phyloP scores from a whole-genome alignment of 2,888 invertebrate species.

The Chironomus riparius region DNA sequence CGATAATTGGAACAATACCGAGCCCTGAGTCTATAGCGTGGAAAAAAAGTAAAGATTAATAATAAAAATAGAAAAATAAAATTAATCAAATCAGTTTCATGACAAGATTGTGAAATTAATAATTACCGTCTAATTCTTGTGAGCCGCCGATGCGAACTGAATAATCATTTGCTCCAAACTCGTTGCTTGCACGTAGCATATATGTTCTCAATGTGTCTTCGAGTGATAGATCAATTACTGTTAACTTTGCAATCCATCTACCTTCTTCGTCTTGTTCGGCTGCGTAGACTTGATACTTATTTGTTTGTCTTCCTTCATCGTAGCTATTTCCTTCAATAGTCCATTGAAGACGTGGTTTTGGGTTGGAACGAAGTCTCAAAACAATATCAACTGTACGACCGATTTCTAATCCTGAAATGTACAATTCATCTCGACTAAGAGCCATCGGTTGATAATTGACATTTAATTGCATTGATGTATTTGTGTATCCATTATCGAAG shows the following conservation, averaged over 20 bases:
- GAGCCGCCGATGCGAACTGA: constrained; percentile 60
- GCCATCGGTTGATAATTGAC: constrained; percentile 56
- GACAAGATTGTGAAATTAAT: constrained; percentile 5
- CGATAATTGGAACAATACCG: constrained; percentile 67
- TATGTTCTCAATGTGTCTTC: constrained; percentile 68
- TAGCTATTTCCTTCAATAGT: constrained; percentile 49
- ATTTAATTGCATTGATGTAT: constrained; percentile 40
- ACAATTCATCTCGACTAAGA: constrained; percentile 44
- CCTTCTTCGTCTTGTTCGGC: constrained; percentile 49
- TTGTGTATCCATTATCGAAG: constrained; percentile 38
- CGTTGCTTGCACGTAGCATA: constrained; percentile 57
- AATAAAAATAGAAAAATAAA: no score
- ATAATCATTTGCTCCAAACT: constrained; percentile 56
- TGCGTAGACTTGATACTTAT: constrained; percentile 38
- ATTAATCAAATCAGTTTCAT: no score
- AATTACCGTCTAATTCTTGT: constrained; percentile 49
- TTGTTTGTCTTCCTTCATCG: constrained; percentile 43
- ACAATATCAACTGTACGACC: constrained; percentile 62
- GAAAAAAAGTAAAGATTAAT: neutral
- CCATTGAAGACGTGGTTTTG: constrained; percentile 62
- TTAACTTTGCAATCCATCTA: constrained; percentile 57
- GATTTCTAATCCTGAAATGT: constrained; percentile 64
- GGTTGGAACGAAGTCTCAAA: constrained; percentile 64
- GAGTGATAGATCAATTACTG: constrained; percentile 57
- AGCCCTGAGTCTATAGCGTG: constrained; percentile 52